Conservation (phyloP, 2,888 invertebrate species). For the Epirrita christyi region DNA sequence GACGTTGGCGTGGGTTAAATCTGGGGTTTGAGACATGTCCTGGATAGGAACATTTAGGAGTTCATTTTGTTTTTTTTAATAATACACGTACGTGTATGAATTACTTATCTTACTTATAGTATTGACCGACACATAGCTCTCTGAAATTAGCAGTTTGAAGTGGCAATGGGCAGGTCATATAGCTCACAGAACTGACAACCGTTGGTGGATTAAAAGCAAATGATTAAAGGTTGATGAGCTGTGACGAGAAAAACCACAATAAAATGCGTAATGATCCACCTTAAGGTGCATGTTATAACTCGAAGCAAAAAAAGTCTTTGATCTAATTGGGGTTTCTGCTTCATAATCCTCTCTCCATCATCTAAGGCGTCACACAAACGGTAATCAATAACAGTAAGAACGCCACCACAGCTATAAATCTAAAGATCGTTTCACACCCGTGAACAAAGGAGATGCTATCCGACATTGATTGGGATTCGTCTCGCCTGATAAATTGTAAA, state of each 20-base stretch:
- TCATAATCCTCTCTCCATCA: slow-evolving; percentile 8
- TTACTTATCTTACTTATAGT: no score
- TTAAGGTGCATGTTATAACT: no score
- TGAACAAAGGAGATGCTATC: slow-evolving; percentile 49
- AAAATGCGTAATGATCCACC: no score
- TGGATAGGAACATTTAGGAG: background rate
- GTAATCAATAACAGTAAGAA: slow-evolving; percentile 30
- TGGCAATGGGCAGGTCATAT: no score
- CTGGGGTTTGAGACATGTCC: slow-evolving; percentile 4
- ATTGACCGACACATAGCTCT: no score
- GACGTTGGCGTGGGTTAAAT: slow-evolving; percentile 25
- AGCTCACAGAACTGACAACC: no score
- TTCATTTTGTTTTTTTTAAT: background rate
- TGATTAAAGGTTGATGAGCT: no score
- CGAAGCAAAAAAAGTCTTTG: background rate
- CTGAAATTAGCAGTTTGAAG: no score
- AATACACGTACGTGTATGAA: no score
- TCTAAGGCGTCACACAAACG: slow-evolving; percentile 9
- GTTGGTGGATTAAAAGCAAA: no score
- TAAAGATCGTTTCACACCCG: slow-evolving; percentile 38
- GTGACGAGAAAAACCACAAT: no score
- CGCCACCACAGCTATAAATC: slow-evolving; percentile 30
- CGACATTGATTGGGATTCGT: slow-evolving; percentile 63
- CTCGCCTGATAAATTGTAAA: slow-evolving; percentile 61
- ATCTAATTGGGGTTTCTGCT: background rate